Evolutionary conservation across 2,888 invertebrate genomes (phyloP).

Genomic region (Brachyptera risi): DNA sequence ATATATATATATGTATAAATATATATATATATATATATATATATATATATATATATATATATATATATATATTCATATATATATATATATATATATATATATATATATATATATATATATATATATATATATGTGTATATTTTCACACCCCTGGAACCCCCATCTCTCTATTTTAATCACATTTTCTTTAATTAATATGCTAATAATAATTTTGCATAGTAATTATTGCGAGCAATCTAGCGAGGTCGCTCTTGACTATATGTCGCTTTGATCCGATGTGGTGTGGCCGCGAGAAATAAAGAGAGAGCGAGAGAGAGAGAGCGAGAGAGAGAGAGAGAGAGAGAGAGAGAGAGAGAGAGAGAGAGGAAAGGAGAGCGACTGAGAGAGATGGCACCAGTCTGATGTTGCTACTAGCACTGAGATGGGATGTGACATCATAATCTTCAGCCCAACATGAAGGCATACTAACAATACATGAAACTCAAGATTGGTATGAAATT

Average conservation of each 20-base stretch:
- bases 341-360: neutral
- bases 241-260: slow-evolving; percentile 41
- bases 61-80: too few species aligned
- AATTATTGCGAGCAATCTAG: slow-evolving; percentile 51
- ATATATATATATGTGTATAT: too few species aligned
- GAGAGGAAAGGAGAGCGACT: neutral
- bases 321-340: too few species aligned
- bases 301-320: too few species aligned
- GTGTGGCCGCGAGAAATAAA: neutral
- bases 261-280: slow-evolving; percentile 46
- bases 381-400: slow-evolving; percentile 1
- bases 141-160: slow-evolving; percentile 20
- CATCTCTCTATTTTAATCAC: slow-evolving; percentile 49
- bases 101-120: too few species aligned
- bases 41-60: too few species aligned
- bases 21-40: too few species aligned
- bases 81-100: too few species aligned
- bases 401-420: neutral
- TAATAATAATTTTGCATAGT: slow-evolving; percentile 51
- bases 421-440: neutral
- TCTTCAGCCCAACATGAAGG: neutral
- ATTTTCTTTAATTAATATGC: slow-evolving; percentile 54
- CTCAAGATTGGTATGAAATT: slow-evolving; percentile 1
- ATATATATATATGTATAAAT: too few species aligned
- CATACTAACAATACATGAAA: neutral